Conservation (phyloP, 2,797 vertebrate genomes). For the Onychomys torridus region DNA sequence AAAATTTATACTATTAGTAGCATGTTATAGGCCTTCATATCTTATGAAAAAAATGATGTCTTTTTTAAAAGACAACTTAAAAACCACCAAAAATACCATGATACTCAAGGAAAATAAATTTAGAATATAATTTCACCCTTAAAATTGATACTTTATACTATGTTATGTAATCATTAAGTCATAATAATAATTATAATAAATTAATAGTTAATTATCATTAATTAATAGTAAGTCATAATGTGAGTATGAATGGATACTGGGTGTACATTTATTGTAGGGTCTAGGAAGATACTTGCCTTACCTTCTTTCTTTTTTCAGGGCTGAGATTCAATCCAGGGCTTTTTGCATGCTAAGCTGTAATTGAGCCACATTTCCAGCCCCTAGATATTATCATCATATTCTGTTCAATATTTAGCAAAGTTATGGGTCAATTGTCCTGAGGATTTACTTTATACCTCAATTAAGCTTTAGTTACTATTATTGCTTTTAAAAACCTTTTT, state of each 20-base stretch:
- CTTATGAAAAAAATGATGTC: background rate
- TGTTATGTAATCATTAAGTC: background rate
- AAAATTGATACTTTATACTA: background rate
- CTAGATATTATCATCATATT: background rate
- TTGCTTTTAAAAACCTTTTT: background rate
- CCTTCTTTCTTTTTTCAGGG: background rate
- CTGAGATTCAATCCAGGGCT: background rate
- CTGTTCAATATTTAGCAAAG: background rate
- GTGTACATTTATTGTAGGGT: background rate
- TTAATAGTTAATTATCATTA: background rate
- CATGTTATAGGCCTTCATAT: background rate
- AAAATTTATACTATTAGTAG: background rate
- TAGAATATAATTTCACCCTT: background rate
- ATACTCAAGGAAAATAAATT: background rate
- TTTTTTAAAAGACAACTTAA: background rate
- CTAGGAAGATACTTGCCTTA: background rate
- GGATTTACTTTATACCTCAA: background rate
- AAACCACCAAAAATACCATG: background rate
- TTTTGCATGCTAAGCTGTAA: background rate
- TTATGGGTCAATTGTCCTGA: background rate
- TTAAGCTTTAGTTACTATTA: background rate
- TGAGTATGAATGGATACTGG: background rate
- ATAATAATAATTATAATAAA: background rate
- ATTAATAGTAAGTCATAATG: background rate
- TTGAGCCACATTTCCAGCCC: background rate